Conservation (phyloP, 2,113 vertebrate species). For the Oreamnos americanus region DNA sequence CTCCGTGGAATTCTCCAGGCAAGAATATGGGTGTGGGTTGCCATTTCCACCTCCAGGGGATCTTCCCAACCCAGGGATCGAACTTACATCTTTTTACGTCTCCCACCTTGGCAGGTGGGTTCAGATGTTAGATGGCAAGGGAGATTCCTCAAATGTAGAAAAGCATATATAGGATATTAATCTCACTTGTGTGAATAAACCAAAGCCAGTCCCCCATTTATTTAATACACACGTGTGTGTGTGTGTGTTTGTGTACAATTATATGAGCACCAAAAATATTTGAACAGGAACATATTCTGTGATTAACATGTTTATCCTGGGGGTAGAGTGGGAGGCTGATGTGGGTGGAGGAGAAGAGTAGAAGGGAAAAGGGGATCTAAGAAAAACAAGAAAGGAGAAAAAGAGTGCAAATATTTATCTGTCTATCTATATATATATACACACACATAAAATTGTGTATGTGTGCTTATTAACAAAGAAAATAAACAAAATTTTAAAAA, state of each 20-base stretch:
- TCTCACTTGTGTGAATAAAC: not conserved
- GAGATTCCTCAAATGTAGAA: not conserved
- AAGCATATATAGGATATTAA: not conserved
- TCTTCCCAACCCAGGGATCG: not conserved
- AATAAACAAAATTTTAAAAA: not conserved
- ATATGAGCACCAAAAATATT: not conserved
- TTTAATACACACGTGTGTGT: not conserved
- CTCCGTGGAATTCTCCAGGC: not conserved
- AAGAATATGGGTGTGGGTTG: not conserved
- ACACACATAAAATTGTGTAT: not conserved
- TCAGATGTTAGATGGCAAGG: not conserved
- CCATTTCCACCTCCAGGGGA: not conserved
- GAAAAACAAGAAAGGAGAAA: not conserved
- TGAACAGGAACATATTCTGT: not conserved
- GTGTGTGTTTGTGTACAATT: not conserved
- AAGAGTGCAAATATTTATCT: not conserved
- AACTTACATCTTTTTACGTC: not conserved
- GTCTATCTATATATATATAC: not conserved
- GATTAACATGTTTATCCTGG: not conserved
- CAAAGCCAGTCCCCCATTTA: not conserved
- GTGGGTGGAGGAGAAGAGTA: not conserved
- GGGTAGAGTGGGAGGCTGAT: not conserved
- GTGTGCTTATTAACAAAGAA: not conserved
- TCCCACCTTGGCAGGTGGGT: not conserved
- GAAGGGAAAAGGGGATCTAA: not conserved